Evolutionary conservation across 2,797 vertebrate genomes (phyloP).

Genomic region (Notamacropus eugenii): DNA sequence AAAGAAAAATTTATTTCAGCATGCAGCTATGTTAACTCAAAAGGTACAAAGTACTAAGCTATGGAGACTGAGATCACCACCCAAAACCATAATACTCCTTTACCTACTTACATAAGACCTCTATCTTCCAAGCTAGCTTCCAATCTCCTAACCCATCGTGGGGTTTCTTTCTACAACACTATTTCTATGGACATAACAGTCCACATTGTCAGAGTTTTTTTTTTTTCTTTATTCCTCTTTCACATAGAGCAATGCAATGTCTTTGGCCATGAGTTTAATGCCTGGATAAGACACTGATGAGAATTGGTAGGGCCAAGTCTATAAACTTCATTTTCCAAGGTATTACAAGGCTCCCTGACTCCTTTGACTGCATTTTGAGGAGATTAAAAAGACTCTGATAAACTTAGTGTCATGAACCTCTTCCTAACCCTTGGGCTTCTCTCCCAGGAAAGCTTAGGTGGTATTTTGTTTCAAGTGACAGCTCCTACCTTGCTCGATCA

Average conservation of each 20-base stretch:
- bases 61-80: not conserved
- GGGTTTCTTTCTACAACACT: not conserved
- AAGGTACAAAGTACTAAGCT: not conserved
- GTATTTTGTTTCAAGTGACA: not conserved
- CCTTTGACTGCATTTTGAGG: not conserved
- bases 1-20: not conserved
- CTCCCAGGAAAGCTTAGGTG: not conserved
- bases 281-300: not conserved
- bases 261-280: not conserved
- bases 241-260: not conserved
- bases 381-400: not conserved
- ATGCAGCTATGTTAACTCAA: not conserved
- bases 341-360: not conserved
- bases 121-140: not conserved
- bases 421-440: not conserved
- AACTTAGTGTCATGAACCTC: not conserved
- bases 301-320: not conserved
- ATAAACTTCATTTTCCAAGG: not conserved
- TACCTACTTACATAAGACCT: not conserved
- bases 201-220: not conserved
- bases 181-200: not conserved
- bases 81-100: not conserved
- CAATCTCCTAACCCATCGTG: not conserved
- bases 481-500: not conserved
- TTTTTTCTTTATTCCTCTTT: not conserved